phyloP scores from a whole-genome alignment of 2,113 vertebrate species.

The Pampusana beccarii region DNA sequence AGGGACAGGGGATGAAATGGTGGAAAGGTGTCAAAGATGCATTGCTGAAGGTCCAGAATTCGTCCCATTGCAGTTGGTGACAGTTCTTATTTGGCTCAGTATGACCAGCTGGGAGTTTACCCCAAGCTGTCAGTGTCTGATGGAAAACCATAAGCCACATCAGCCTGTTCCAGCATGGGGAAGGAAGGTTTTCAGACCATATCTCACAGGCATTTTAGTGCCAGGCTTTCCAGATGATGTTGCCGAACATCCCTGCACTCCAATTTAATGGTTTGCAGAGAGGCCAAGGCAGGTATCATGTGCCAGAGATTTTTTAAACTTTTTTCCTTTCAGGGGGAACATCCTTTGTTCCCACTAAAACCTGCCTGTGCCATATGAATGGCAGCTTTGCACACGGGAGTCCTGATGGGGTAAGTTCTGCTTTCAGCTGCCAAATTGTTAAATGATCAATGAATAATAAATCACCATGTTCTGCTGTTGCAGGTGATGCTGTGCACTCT shows the following conservation, averaged over 20 bases:
- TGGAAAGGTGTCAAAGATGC: not conserved
- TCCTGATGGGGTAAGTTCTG: not conserved
- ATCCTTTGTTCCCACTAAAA: not conserved
- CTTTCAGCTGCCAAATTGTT: slow-evolving; percentile 21
- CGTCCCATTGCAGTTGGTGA: not conserved
- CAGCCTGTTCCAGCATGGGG: not conserved
- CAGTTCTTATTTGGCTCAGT: not conserved
- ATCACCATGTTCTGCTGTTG: not conserved
- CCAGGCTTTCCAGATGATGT: not conserved
- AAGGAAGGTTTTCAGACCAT: not conserved
- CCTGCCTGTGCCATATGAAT: accelerated
- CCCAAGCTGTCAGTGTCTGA: not conserved
- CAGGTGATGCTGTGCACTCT: not conserved
- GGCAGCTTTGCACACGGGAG: not conserved
- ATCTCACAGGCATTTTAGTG: not conserved
- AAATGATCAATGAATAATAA: slow-evolving; percentile 46
- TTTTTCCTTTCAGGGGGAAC: not conserved
- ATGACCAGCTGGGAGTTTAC: not conserved
- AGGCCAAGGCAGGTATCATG: not conserved
- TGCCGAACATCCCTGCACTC: not conserved
- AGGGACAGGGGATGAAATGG: not conserved
- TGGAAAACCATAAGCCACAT: not conserved
- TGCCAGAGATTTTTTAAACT: not conserved
- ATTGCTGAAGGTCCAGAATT: not conserved
- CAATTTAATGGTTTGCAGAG: not conserved